Percentiles rank a stretch among this genome's conserved stretches.
These are phyloP conservation scores for Trigoniulus corallinus DNA, from an alignment of 1,140 invertebrate species.

Conservation along the genomic window DNA sequence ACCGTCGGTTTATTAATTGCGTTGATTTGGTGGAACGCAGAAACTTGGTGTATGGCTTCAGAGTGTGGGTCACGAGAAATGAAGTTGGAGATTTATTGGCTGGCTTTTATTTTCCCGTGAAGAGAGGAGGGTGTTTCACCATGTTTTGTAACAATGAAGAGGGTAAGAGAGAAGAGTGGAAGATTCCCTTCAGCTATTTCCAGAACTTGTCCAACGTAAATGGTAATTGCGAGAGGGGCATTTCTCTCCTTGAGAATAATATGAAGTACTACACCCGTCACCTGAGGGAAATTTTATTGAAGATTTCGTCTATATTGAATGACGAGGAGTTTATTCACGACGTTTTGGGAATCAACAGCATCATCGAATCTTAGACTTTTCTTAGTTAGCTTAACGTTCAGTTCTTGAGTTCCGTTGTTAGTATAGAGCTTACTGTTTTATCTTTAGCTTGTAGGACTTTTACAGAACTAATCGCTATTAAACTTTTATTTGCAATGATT, in stretches of 20 bases:
- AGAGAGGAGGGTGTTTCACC: constrained; percentile 21
- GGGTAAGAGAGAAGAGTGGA: constrained; percentile 8
- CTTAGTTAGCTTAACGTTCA: neutral
- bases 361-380: constrained; percentile 33
- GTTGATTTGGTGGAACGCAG: constrained; percentile 71
- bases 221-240: constrained; percentile 9
- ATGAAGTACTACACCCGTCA: constrained; percentile 30
- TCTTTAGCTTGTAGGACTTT: too few relatives aligned
- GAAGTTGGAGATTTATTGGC: constrained; percentile 59
- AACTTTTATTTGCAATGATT: too few relatives aligned
- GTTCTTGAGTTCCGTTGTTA: too few relatives aligned
- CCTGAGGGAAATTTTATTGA: constrained; percentile 39
- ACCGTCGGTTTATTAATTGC: constrained; percentile 56
- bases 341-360: constrained; percentile 48
- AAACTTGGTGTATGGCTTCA: constrained; percentile 73
- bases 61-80: constrained; percentile 59
- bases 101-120: constrained; percentile 59
- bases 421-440: too few relatives aligned
- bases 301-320: constrained; percentile 45
- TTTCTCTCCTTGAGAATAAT: constrained; percentile 2
- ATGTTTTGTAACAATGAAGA: constrained; percentile 10
- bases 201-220: constrained; percentile 1
- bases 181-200: constrained; percentile 14
- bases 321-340: constrained; percentile 53
- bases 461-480: too few relatives aligned